Conservation (phyloP, 1,140 invertebrate genomes). For the fruit fly (Drosophila melanogaster) region DNA sequence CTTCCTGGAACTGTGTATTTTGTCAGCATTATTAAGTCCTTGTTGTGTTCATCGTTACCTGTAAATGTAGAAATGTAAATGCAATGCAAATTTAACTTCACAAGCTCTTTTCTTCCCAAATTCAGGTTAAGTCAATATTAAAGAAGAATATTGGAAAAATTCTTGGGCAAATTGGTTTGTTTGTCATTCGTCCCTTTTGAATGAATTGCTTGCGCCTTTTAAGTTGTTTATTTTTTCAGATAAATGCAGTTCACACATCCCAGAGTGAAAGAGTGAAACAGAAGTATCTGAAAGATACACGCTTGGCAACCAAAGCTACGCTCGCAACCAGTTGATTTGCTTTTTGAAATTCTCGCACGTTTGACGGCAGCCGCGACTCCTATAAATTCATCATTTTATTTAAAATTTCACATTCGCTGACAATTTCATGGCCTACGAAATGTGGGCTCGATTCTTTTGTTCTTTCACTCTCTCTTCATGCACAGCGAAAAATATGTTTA, state of each 20-base stretch:
- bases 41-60: slow-evolving; percentile 50
- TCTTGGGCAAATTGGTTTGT: slow-evolving; percentile 53
- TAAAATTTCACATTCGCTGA: slow-evolving; percentile 80
- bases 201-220: slow-evolving; percentile 29
- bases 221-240: slow-evolving; percentile 48
- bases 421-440: slow-evolving; percentile 77
- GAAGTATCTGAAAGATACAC: slow-evolving; percentile 54
- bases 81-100: slow-evolving; percentile 17
- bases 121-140: slow-evolving; percentile 50
- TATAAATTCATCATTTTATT: slow-evolving; percentile 82
- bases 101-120: not conserved
- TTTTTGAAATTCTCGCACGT: slow-evolving; percentile 75
- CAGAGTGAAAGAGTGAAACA: not conserved
- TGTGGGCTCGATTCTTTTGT: slow-evolving; percentile 70
- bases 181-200: slow-evolving; percentile 28
- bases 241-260: slow-evolving; percentile 52
- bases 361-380: slow-evolving; percentile 39
- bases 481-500: not conserved
- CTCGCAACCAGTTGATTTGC: slow-evolving; percentile 45
- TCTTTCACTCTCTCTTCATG: slow-evolving; percentile 44
- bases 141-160: slow-evolving; percentile 30
- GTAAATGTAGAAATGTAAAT: slow-evolving; percentile 3
- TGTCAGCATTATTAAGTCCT: slow-evolving; percentile 64
- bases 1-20: slow-evolving; percentile 41
- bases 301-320: slow-evolving; percentile 31